A percentile compares a stretch with the other conserved stretches of the same genome.
Conservation (phyloP, 2,797 vertebrate genomes). For the Nannoperca obscura region DNA sequence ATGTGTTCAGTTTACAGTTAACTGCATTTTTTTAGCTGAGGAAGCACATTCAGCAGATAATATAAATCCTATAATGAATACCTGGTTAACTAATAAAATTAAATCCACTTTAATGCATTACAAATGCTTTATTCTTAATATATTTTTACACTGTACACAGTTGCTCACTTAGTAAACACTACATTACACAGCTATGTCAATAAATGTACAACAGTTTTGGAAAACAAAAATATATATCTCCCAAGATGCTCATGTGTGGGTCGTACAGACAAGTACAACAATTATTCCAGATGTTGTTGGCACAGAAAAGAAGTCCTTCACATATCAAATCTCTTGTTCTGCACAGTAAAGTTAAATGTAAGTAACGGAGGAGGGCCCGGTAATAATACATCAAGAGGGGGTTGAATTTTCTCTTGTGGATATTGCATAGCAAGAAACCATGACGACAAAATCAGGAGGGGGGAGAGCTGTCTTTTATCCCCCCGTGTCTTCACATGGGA, state of each 20-base stretch:
- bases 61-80: background rate
- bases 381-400: conserved; percentile 58
- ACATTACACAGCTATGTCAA: conserved; percentile 86
- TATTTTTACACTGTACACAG: conserved; percentile 90
- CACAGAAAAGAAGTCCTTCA: conserved; percentile 80
- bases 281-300: conserved; percentile 79
- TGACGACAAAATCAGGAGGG: conserved; percentile 64
- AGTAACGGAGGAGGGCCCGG: conserved; percentile 58
- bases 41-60: background rate
- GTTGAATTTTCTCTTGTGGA: conserved; percentile 68
- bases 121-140: conserved; percentile 86
- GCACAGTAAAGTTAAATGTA: conserved; percentile 68
- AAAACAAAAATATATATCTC: conserved; percentile 86
- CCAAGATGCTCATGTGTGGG: conserved; percentile 78
- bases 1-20: background rate
- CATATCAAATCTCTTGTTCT: conserved; percentile 78
- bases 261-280: conserved; percentile 76
- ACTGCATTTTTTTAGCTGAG: conserved; percentile 67
- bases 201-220: conserved; percentile 84
- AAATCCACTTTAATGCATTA: conserved; percentile 59
- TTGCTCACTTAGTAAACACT: conserved; percentile 87
- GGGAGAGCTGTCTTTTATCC: conserved; percentile 29
- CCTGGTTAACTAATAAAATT: background rate
- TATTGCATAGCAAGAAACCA: conserved; percentile 90
- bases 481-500: conserved; percentile 25